Conservation (phyloP, 2,113 vertebrate species). For the Ameiurus melas region DNA sequence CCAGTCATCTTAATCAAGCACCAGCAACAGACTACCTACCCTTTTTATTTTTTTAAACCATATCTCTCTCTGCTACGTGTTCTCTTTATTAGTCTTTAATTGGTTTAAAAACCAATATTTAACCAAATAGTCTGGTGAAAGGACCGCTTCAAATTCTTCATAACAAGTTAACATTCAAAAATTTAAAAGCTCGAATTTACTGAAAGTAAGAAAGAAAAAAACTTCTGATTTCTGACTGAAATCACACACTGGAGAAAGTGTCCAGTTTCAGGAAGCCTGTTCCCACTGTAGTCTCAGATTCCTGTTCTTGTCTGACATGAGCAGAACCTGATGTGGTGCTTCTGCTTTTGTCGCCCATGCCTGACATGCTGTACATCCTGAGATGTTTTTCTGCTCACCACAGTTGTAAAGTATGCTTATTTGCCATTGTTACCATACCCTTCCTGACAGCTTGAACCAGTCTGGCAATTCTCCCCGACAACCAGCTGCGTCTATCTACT, state of each 20-base stretch:
- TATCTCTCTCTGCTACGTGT: conserved; percentile 6
- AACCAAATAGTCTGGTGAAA: no score
- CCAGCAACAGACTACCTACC: conserved; percentile 59
- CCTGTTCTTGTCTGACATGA: not conserved
- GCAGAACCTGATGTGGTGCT: not conserved
- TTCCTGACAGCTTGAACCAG: not conserved
- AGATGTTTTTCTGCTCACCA: not conserved
- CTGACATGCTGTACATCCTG: not conserved
- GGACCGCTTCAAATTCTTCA: no score
- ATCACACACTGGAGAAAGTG: not conserved
- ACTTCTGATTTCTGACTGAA: not conserved
- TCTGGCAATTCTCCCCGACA: no score
- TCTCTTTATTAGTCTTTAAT: not conserved
- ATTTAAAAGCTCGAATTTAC: not conserved
- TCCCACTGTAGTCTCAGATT: not conserved
- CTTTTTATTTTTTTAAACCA: conserved; percentile 1
- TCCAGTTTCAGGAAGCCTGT: not conserved
- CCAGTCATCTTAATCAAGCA: conserved; percentile 68
- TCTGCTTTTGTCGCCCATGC: not conserved
- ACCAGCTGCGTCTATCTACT: no score
- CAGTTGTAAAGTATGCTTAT: not conserved
- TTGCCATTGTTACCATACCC: not conserved
- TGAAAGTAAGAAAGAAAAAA: not conserved
- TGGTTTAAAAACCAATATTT: no score
- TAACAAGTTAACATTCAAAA: not conserved